phyloP scores from a whole-genome alignment of 1,140 invertebrate genomes.

The Scaptomyza hsui region DNA sequence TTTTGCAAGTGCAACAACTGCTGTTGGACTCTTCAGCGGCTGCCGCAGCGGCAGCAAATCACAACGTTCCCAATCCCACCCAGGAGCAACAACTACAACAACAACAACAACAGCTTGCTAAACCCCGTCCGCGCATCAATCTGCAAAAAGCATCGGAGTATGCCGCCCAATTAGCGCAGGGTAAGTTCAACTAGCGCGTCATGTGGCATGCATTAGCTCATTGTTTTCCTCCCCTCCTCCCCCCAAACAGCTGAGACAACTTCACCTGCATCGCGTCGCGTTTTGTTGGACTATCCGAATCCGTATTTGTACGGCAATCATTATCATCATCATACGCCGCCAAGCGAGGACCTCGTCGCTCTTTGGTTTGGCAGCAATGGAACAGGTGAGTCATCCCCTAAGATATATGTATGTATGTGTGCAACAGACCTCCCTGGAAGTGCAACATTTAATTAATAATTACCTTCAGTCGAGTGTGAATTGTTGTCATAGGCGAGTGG shows the following conservation, averaged over 20 bases:
- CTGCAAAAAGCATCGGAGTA: slow-evolving; percentile 82
- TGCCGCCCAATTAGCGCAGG: slow-evolving; percentile 76
- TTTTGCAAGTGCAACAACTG: slow-evolving; percentile 85
- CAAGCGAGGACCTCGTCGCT: slow-evolving; percentile 85
- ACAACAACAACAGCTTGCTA: slow-evolving; percentile 53
- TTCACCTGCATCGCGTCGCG: slow-evolving; percentile 77
- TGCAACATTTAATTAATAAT: slow-evolving; percentile 52
- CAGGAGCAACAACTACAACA: slow-evolving; percentile 35
- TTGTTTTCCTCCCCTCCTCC: too few species aligned
- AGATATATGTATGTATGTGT: neutral
- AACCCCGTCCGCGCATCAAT: slow-evolving; percentile 77
- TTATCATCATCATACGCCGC: slow-evolving; percentile 84
- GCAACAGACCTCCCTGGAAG: slow-evolving; percentile 14
- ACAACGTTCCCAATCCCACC: slow-evolving; percentile 14
- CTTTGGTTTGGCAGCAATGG: slow-evolving; percentile 85
- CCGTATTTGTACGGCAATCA: slow-evolving; percentile 84
- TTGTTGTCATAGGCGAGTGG: slow-evolving; percentile 41
- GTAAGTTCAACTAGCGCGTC: slow-evolving; percentile 39
- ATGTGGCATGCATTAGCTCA: neutral
- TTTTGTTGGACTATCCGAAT: slow-evolving; percentile 83
- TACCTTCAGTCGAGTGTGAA: slow-evolving; percentile 50
- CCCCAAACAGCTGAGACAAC: slow-evolving; percentile 53
- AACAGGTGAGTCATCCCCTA: slow-evolving; percentile 79
- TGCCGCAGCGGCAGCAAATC: slow-evolving; percentile 47
- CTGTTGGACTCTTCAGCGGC: slow-evolving; percentile 84